A percentile compares a stretch with the other conserved stretches of the same genome.
phyloP scores from a whole-genome alignment of 2,888 invertebrate species.

The Dichetophora obliterata region DNA sequence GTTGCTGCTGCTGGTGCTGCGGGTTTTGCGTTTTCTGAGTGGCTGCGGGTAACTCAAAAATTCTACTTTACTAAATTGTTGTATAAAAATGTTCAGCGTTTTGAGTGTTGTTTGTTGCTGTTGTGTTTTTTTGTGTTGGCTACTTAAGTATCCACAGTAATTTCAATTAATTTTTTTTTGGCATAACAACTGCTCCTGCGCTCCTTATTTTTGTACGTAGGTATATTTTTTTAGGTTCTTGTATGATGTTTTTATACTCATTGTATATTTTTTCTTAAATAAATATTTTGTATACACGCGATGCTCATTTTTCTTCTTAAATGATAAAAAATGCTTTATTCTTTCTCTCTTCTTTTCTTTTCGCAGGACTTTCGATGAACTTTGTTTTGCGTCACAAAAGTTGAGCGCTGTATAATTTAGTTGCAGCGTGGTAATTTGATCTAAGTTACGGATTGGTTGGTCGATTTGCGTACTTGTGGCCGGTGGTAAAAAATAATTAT shows the following conservation, averaged over 20 bases:
- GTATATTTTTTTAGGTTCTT: background rate
- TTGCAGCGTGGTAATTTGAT: constrained; percentile 15
- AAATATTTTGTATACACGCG: constrained; percentile 22
- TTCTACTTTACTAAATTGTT: background rate
- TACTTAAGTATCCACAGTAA: constrained; percentile 9
- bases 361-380: constrained; percentile 1
- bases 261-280: background rate
- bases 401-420: background rate
- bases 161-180: background rate
- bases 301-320: constrained; percentile 1
- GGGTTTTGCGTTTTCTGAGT: no score
- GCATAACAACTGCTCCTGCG: background rate
- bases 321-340: background rate
- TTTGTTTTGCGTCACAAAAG: background rate
- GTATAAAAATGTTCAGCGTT: background rate
- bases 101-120: background rate
- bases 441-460: background rate
- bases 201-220: background rate
- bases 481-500: background rate
- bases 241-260: no score
- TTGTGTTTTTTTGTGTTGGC: background rate
- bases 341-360: background rate
- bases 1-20: background rate
- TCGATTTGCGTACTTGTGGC: no score
- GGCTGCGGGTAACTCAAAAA: background rate